Evolutionary conservation across 2,797 vertebrate genomes (phyloP).

Genomic region (Bucorvus abyssinicus): DNA sequence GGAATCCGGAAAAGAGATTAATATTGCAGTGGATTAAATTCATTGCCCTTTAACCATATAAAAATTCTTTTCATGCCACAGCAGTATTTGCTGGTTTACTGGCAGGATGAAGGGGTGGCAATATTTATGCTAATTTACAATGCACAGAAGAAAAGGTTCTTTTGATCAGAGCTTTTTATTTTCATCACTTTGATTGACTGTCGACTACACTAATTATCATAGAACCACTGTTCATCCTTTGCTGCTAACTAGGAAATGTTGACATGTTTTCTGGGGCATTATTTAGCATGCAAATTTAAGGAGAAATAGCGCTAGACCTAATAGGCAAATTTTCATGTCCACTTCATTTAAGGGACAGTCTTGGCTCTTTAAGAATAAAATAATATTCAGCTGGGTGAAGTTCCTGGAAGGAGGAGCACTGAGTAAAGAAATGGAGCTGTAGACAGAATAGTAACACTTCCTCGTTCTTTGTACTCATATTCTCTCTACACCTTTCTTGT

Average conservation of each 20-base stretch:
- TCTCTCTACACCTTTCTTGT: not conserved
- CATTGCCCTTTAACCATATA: not conserved
- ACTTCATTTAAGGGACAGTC: not conserved
- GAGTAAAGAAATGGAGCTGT: not conserved
- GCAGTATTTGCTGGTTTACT: not conserved
- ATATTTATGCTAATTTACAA: constrained; percentile 56
- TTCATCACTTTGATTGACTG: constrained; percentile 64
- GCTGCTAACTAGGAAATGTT: constrained; percentile 55
- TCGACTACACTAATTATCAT: constrained; percentile 62
- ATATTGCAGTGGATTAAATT: not conserved
- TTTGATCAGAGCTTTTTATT: constrained; percentile 67
- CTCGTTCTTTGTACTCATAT: not conserved
- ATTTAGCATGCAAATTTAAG: constrained; percentile 19
- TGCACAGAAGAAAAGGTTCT: constrained; percentile 56
- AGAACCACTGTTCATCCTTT: constrained; percentile 64
- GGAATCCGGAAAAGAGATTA: not conserved
- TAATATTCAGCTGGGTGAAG: not conserved
- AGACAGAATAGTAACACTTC: not conserved
- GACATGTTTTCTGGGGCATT: constrained; percentile 33
- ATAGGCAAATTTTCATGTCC: not conserved
- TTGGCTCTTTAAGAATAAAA: constrained; percentile 5
- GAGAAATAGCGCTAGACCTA: not conserved
- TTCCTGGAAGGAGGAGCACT: not conserved
- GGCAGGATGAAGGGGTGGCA: not conserved
- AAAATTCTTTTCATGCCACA: not conserved